Evolutionary conservation across 1,140 invertebrate genomes (phyloP).

Genomic region (Apolygus lucorum): DNA sequence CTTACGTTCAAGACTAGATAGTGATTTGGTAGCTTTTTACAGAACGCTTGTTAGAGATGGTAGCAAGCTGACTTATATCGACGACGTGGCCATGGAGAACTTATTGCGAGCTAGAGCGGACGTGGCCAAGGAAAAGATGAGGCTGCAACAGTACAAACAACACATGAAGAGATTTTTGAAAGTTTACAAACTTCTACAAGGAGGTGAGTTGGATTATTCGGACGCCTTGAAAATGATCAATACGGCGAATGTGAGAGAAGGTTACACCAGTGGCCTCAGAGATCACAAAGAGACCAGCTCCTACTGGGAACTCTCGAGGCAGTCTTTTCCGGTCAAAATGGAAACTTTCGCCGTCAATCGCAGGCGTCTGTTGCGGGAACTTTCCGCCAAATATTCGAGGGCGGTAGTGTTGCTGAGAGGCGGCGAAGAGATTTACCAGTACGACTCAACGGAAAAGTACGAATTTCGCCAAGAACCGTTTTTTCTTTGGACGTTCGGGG

Average conservation of each 20-base stretch:
- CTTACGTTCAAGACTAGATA: neutral
- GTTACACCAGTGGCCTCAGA: neutral
- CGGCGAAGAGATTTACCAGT: slow-evolving; percentile 15
- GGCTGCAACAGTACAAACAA: neutral
- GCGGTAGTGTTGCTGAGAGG: slow-evolving; percentile 20
- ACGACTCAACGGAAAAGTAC: slow-evolving; percentile 20
- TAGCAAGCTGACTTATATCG: neutral
- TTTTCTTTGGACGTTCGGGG: neutral
- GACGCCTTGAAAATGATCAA: slow-evolving; percentile 3
- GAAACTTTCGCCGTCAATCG: slow-evolving; percentile 12
- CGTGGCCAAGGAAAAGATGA: neutral
- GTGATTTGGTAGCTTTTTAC: neutral
- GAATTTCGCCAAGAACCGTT: slow-evolving; percentile 15
- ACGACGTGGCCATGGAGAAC: neutral
- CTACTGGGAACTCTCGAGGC: neutral
- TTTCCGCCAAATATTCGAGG: neutral
- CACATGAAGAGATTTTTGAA: slow-evolving; percentile 1
- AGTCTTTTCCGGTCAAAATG: slow-evolving; percentile 1
- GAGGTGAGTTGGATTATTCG: neutral
- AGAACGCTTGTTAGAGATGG: neutral
- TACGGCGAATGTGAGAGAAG: neutral
- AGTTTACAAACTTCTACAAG: neutral
- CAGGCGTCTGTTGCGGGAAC: neutral
- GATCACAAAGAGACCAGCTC: neutral
- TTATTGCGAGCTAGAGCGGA: neutral